A percentile compares a stretch with the other conserved stretches of the same genome.
Evolutionary conservation across 2,113 vertebrate genomes (phyloP).

Genomic region (Callocephalon fimbriatum): DNA sequence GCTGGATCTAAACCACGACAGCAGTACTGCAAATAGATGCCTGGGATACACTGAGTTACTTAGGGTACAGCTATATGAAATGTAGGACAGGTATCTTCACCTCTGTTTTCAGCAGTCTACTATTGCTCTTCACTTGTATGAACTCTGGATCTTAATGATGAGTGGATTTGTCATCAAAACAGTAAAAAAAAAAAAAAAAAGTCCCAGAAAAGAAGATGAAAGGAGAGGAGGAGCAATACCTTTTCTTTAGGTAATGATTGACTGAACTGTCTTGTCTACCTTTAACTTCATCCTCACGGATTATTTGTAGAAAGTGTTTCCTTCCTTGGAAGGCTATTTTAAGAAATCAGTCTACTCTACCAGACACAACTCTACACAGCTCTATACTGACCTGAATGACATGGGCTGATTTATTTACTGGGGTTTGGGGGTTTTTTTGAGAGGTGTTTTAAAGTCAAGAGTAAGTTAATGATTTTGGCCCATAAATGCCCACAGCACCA

Average conservation of each 20-base stretch:
- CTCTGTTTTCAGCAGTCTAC: neutral
- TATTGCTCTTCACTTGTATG: neutral
- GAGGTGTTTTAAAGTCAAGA: neutral
- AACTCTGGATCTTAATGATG: rapidly evolving
- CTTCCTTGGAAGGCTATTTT: neutral
- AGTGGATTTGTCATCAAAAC: neutral
- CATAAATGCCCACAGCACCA: neutral
- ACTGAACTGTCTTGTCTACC: neutral
- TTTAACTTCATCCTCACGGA: neutral
- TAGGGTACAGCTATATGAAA: neutral
- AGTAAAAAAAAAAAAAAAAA: neutral
- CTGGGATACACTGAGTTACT: neutral
- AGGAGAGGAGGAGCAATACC: neutral
- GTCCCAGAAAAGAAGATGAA: neutral
- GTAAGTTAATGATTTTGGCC: neutral
- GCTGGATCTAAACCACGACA: neutral
- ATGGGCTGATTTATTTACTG: neutral
- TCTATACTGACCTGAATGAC: neutral
- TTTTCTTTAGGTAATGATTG: neutral
- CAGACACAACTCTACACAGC: neutral
- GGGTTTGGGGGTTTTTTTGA: rapidly evolving
- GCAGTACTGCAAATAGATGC: neutral
- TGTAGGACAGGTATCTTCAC: neutral
- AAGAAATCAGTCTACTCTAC: neutral
- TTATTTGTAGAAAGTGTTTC: neutral